Percentiles rank a stretch among this genome's conserved stretches.
These are phyloP conservation scores for Nycticryphes semicollaris DNA, from an alignment of 2,113 vertebrate genomes.

Conservation along the genomic window DNA sequence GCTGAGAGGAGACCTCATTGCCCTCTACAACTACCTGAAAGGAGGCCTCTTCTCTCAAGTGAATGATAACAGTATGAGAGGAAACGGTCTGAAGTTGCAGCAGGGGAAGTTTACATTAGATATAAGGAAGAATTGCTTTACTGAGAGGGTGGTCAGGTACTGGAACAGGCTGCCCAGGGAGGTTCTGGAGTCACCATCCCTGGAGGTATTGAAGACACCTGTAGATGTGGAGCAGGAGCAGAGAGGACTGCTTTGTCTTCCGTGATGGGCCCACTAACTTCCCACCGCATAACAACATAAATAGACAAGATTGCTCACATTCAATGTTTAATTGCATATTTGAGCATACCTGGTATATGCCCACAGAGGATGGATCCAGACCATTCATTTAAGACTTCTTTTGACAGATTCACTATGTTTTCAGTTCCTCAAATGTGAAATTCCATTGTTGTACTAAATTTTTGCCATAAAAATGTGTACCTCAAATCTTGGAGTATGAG, in stretches of 20 bases:
- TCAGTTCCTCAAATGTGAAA: neutral
- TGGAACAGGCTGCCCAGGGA: no score
- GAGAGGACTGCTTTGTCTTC: neutral
- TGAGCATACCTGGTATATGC: neutral
- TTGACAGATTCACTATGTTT: neutral
- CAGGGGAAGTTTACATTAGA: no score
- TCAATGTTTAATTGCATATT: neutral
- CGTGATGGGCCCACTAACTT: neutral
- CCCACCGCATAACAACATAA: neutral
- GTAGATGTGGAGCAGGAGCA: neutral
- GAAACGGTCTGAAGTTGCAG: no score
- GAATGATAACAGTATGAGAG: no score
- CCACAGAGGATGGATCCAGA: neutral
- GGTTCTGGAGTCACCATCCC: no score
- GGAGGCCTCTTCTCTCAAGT: no score
- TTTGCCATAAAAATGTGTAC: neutral
- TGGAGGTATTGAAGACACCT: no score
- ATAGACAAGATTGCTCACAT: neutral
- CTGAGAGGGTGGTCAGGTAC: no score
- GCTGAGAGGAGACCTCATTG: no score
- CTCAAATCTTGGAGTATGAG: neutral
- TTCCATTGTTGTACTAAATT: neutral
- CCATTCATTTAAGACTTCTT: neutral
- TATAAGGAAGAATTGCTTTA: no score
- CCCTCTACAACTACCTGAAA: no score